These are phyloP conservation scores for Spatulosminthurus flaviceps DNA, from an alignment of 2,888 invertebrate genomes.

Conservation along the genomic window DNA sequence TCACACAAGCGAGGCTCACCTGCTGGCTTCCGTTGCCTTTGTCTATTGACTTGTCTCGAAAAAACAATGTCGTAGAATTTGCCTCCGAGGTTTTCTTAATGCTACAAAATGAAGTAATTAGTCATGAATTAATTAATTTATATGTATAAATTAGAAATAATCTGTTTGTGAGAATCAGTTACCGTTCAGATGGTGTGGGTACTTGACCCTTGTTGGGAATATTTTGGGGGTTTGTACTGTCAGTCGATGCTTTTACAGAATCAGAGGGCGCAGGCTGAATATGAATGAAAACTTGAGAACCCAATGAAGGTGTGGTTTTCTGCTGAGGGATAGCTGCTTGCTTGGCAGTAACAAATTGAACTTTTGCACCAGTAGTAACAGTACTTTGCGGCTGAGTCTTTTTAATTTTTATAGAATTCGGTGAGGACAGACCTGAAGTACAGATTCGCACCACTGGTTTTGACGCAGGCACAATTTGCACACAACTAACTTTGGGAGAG, in stretches of 20 bases:
- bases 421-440: neutral
- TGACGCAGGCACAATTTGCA: slow-evolving; percentile 1
- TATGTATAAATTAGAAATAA: too few relatives aligned
- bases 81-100: neutral
- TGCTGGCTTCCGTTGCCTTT: neutral
- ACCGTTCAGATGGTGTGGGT: neutral
- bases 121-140: too few relatives aligned
- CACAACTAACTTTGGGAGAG: neutral
- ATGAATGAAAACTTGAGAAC: neutral
- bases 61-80: neutral
- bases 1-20: neutral
- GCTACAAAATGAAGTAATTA: too few relatives aligned
- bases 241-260: neutral
- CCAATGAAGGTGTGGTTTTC: neutral
- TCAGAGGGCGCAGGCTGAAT: neutral
- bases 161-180: neutral
- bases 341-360: neutral
- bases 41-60: neutral
- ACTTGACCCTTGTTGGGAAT: neutral
- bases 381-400: neutral
- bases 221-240: neutral
- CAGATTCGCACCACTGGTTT: neutral
- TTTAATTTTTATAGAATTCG: neutral
- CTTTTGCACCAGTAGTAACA: neutral
- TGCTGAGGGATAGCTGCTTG: neutral